Evolutionary conservation across 2,797 vertebrate genomes (phyloP), one percentile per base, ranked within the genome.

Genomic region (Bryconaethiops microstoma): DNA sequence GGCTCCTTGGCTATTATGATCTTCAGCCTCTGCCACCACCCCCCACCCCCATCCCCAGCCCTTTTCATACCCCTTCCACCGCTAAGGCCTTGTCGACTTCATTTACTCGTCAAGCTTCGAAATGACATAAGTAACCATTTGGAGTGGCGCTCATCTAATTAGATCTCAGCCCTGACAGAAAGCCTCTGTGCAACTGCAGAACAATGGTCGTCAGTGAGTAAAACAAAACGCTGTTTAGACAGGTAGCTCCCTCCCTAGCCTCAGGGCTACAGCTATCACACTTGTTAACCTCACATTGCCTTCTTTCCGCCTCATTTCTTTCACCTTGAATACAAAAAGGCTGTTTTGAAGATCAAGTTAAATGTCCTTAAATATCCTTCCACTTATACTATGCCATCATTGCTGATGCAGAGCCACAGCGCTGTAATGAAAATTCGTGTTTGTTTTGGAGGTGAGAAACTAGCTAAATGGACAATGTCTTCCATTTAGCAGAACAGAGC

Each of bases 291-390:
- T 85, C 76, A 39, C 23, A 39, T 29, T 35, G 40, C 40, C 50
- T 42, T 68, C 35, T 74, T 76, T 63, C 35, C 23, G 42, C 21
- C 14, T n/a, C 12, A 23, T 62, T 68, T 17, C 42, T 52, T 60
- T 35, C 84, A 83, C 78, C 87, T 86, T 86, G 63, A 78, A 88
- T 21, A 87, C 83, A 84, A 89, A 90, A 89, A 87, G 57, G 21
- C 57, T 86, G 83, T 89, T 93, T 93, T 94, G 91, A 93, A 92
- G 91, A 91, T 83, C 63, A 52, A 78, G 89, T 89, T 91, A 89
- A 87, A 92, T 89, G 83, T 86, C 52, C 87, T 19, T 72, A 79
- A 79, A 64, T 79, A 64, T 40, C 59, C 69, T 21, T 40, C 69
- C 10, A 21, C 57, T 7, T 7, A 12, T 1, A 42, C 19, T 39